Conservation (phyloP, 2,113 vertebrate genomes). For the Cynoglossus semilaevis region DNA sequence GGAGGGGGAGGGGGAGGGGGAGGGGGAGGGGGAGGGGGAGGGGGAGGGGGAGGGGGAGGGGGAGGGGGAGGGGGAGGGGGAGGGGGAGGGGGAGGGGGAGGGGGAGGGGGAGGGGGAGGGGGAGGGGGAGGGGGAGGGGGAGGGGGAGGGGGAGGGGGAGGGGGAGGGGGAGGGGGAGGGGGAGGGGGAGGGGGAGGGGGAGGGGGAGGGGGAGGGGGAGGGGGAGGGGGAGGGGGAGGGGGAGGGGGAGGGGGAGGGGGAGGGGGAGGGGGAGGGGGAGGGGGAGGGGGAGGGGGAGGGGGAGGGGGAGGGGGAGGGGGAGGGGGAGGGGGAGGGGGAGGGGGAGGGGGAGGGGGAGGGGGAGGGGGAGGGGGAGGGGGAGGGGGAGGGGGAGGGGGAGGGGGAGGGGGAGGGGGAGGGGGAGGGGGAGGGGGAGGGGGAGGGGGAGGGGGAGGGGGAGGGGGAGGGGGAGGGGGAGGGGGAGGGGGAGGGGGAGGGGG, state of each 20-base stretch:
- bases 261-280: conserved; percentile 37
- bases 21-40: conserved; percentile 37
- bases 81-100: conserved; percentile 37
- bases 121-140: conserved; percentile 37
- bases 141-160: conserved; percentile 37
- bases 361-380: conserved; percentile 37
- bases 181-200: conserved; percentile 37
- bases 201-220: conserved; percentile 37
- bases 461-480: conserved; percentile 56
- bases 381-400: conserved; percentile 37
- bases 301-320: conserved; percentile 37
- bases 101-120: conserved; percentile 56
- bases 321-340: conserved; percentile 37
- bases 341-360: conserved; percentile 56
- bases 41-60: conserved; percentile 56
- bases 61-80: conserved; percentile 37
- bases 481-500: conserved; percentile 37
- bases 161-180: conserved; percentile 56
- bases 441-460: conserved; percentile 37
- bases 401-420: conserved; percentile 56
- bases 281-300: conserved; percentile 56
- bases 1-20: conserved; percentile 37
- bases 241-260: conserved; percentile 37
- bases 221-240: conserved; percentile 56
- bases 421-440: conserved; percentile 37